Base-by-base conservation (phyloP, 2,888 invertebrate species). In the Euplexia lucipara region DNA sequence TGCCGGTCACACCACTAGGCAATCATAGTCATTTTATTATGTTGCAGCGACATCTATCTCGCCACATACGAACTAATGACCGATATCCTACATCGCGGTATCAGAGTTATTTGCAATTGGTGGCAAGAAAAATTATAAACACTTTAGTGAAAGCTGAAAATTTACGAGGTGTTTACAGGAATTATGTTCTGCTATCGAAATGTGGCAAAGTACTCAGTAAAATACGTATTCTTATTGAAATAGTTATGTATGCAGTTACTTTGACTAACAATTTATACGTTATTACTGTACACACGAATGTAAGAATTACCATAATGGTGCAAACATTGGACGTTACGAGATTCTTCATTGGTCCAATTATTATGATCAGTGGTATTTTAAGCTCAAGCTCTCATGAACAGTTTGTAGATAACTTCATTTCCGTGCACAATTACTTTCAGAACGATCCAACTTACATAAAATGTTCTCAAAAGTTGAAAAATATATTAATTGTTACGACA, bases 101-200 rank as follows among this genome's bases (percentile, higher is more conserved):
- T n/a, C n/a, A n/a, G n/a, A n/a, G n/a, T n/a, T n/a, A n/a, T n/a
- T n/a, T n/a, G n/a, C n/a, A n/a, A n/a, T n/a, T 64, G 45, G 45
- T 26, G 16, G 64, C 9, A 22, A 34, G 4, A 18, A 32, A 34
- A 9, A 20, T 61, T 12, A 1, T 70, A 26, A 34, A 47, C 6
- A 39, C 8, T 3, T 18, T 70, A 20, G 12, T 30, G 49, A 70
- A 26, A 45, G 16, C 39, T 2, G 70, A 70, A 47, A 70, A 49
- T 42, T 35, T 70, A 4, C 16, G 64, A 35, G 52, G 53, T 3
- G 42, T 71, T 48, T 58, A 53, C 32, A 58, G 71, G 18, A 64
- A 71, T 32, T 45, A 41, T 3, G 12, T 18, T 8, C 18, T 48
- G 10, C 7, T 41, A 8, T 39, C 37, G 1, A 63, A 26, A 30